Conservation (phyloP, 2,888 invertebrate genomes). For the Lasioglossum vierecki region DNA sequence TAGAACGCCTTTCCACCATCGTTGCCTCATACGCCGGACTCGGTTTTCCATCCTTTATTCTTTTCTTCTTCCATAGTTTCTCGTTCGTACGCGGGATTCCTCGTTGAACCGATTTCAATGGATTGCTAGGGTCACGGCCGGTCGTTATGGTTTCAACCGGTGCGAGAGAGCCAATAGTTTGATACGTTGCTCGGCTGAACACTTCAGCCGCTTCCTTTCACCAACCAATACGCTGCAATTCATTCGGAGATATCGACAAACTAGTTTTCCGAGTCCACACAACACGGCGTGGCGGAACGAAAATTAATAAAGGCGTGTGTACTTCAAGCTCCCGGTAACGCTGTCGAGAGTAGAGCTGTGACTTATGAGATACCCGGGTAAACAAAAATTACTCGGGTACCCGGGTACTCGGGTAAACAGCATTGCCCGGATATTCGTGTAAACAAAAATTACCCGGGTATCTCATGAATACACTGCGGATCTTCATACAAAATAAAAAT, state of each 20-base stretch:
- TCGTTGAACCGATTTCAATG: conserved; percentile 12
- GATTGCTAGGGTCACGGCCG: not conserved
- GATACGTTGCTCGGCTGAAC: not conserved
- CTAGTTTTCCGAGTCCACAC: not conserved
- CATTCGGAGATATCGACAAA: not conserved
- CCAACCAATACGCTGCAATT: not conserved
- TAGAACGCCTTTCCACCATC: conserved; percentile 58
- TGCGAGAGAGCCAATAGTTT: not conserved
- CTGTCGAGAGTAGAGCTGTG: not conserved
- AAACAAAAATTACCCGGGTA: too few species aligned
- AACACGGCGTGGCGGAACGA: not conserved
- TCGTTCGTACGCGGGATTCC: conserved; percentile 7
- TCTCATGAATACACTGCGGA: too few species aligned
- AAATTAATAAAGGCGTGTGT: not conserved
- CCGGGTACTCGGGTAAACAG: too few species aligned
- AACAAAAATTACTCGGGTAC: too few species aligned
- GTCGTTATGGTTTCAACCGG: not conserved
- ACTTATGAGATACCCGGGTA: too few species aligned
- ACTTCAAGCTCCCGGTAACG: not conserved
- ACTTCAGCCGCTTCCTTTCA: conserved; percentile 3
- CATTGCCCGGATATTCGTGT: too few species aligned
- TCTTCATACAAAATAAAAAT: too few species aligned
- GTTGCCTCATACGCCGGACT: conserved; percentile 25
- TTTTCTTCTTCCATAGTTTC: conserved; percentile 32
- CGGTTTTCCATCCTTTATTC: conserved; percentile 37